Conservation (phyloP, 2,113 vertebrate species). For the Meles meles region DNA sequence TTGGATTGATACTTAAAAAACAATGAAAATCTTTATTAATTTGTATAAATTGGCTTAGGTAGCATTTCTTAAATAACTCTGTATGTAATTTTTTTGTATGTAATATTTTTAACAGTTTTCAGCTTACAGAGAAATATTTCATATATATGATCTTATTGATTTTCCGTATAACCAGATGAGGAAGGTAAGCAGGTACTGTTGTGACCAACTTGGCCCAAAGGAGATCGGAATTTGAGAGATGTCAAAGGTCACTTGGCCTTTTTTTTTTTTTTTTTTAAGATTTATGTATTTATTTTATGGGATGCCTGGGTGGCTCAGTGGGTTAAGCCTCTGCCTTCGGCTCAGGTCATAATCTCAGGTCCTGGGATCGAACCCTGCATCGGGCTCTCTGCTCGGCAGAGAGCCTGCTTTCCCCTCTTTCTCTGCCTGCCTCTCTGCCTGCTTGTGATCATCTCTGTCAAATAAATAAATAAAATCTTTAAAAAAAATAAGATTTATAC, state of each 20-base stretch:
- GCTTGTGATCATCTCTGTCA: no score
- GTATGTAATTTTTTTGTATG: background rate
- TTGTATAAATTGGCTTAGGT: background rate
- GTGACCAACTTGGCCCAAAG: background rate
- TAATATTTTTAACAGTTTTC: background rate
- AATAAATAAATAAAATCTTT: no score
- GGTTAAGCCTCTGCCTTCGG: no score
- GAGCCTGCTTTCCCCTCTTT: no score
- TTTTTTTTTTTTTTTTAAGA: background rate
- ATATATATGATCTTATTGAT: background rate
- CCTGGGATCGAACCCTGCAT: no score
- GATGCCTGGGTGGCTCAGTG: no score
- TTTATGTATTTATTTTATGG: background rate
- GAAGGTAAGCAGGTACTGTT: background rate
- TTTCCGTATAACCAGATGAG: background rate
- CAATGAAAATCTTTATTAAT: background rate
- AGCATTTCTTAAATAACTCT: background rate
- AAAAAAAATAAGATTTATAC: background rate
- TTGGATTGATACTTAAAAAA: conserved; percentile 33
- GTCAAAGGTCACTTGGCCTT: background rate
- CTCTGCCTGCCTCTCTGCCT: no score
- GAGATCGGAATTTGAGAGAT: background rate
- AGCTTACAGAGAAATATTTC: background rate
- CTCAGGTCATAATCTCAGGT: no score
- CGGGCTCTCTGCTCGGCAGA: no score